Percentiles rank a stretch among this genome's conserved stretches.
phyloP scores from a whole-genome alignment of 2,888 invertebrate genomes.

The Eumerus sabulonum region DNA sequence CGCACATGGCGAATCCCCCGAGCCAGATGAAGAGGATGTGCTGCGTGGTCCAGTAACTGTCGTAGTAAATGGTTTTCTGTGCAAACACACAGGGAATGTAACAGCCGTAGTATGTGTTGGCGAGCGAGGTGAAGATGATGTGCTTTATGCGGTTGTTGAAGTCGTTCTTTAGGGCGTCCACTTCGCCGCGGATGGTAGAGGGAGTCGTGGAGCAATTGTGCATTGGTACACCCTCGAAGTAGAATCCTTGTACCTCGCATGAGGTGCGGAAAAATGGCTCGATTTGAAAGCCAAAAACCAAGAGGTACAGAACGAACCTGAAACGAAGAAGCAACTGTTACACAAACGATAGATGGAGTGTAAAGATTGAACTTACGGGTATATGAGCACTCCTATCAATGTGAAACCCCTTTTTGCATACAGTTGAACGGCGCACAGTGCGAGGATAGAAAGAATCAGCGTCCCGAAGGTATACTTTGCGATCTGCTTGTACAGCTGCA shows the following conservation, averaged over 20 bases:
- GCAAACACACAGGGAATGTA: slow-evolving; percentile 95
- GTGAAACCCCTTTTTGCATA: slow-evolving; percentile 87
- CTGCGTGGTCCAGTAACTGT: slow-evolving; percentile 90
- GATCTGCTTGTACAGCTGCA: slow-evolving; percentile 70
- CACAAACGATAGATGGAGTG: no score
- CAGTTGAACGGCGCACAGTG: slow-evolving; percentile 86
- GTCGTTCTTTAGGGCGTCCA: slow-evolving; percentile 89
- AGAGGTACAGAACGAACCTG: slow-evolving; percentile 87
- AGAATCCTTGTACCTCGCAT: slow-evolving; percentile 77
- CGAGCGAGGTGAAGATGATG: slow-evolving; percentile 89
- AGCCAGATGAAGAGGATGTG: slow-evolving; percentile 92
- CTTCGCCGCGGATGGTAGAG: slow-evolving; percentile 88
- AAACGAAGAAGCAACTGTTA: not conserved
- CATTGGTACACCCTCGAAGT: slow-evolving; percentile 82
- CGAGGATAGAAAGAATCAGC: slow-evolving; percentile 82
- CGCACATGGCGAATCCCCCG: slow-evolving; percentile 89
- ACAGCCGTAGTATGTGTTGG: slow-evolving; percentile 92
- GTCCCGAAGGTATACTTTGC: slow-evolving; percentile 80
- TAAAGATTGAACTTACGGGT: slow-evolving; percentile 86
- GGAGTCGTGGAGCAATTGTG: slow-evolving; percentile 89
- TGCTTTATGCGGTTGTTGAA: slow-evolving; percentile 94
- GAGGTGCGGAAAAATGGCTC: slow-evolving; percentile 86
- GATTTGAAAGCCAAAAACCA: slow-evolving; percentile 89
- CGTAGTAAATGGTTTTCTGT: slow-evolving; percentile 88
- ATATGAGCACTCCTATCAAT: slow-evolving; percentile 90